These are phyloP conservation scores for Gambelia wislizenii DNA, from an alignment of 2,797 vertebrate genomes.

Conservation along the genomic window DNA sequence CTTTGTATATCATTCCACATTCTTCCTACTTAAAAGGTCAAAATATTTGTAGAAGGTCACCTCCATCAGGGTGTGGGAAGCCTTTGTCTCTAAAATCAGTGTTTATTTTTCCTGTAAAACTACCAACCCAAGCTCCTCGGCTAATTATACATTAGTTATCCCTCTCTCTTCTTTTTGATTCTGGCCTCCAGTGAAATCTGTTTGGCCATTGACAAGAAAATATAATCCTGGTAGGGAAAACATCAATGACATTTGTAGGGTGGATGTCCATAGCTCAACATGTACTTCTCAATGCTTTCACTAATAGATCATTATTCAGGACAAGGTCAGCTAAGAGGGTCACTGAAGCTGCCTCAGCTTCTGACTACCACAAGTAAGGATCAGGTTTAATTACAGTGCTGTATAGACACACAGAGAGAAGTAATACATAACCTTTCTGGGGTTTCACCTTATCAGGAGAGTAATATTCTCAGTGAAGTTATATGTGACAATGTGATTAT, in stretches of 20 bases:
- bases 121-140: conserved; percentile 5
- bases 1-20: not conserved
- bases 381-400: not conserved
- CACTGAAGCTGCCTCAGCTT: not conserved
- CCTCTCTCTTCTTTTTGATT: not conserved
- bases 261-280: not conserved
- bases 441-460: not conserved
- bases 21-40: conserved; percentile 31
- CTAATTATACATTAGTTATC: conserved; percentile 13
- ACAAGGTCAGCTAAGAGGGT: conserved; percentile 7
- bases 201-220: not conserved
- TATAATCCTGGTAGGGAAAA: not conserved
- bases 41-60: conserved; percentile 53
- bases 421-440: not conserved
- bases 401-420: not conserved
- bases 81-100: conserved; percentile 31
- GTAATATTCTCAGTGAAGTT: not conserved
- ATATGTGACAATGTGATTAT: not conserved
- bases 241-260: conserved; percentile 20
- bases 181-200: conserved; percentile 32
- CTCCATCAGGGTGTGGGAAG: not conserved
- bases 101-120: conserved; percentile 40
- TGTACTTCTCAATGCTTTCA: not conserved
- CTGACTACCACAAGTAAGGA: not conserved
- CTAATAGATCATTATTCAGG: conserved; percentile 22